These are phyloP conservation scores for Oceanites oceanicus DNA, from an alignment of 2,113 vertebrate genomes.

Conservation along the genomic window DNA sequence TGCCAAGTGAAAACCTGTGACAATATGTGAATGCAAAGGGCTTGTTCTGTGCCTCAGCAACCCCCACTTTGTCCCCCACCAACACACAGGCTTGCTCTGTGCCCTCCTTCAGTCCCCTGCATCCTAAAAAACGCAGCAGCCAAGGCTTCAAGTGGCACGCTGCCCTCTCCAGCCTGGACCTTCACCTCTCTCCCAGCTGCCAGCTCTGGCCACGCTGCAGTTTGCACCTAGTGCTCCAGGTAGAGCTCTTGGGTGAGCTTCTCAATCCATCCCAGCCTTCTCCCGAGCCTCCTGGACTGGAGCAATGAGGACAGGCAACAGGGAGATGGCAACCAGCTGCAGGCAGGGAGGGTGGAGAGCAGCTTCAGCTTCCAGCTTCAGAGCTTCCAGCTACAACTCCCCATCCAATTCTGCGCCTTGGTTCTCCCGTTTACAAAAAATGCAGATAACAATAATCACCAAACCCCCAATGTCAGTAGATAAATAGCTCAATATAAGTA, in stretches of 20 bases:
- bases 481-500: neutral
- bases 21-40: neutral
- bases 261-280: neutral
- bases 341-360: neutral
- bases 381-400: neutral
- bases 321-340: neutral
- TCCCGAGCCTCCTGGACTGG: rapidly evolving
- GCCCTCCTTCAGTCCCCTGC: neutral
- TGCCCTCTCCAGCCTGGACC: neutral
- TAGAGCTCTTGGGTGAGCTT: neutral
- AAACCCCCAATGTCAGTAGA: neutral
- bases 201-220: neutral
- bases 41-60: neutral
- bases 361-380: neutral
- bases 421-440: neutral
- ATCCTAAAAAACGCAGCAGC: neutral
- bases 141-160: neutral
- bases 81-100: neutral
- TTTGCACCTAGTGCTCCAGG: neutral
- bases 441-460: neutral
- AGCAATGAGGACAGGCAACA: neutral
- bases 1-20: neutral
- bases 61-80: neutral
- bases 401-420: neutral
- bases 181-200: neutral